Evolutionary conservation across 2,113 vertebrate genomes (phyloP).

Genomic region (Aleadryas rufinucha): DNA sequence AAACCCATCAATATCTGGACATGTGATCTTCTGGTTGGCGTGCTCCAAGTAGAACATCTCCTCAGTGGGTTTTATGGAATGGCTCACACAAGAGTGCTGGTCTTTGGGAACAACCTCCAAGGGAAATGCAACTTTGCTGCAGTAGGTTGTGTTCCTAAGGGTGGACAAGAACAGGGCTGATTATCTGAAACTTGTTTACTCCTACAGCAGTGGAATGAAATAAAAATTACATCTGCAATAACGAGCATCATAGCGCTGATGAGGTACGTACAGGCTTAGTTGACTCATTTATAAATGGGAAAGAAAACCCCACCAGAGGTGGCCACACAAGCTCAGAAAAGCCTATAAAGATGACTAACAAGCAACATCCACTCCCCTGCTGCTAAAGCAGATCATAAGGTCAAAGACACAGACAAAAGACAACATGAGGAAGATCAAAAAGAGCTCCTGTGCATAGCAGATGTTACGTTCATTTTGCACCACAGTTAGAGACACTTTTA

Average conservation of each 20-base stretch:
- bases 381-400: constrained; percentile 11
- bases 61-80: constrained; percentile 32
- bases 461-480: neutral
- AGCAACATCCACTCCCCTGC: neutral
- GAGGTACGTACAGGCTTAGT: neutral
- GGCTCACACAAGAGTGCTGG: constrained; percentile 65
- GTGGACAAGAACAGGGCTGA: neutral
- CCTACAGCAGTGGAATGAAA: neutral
- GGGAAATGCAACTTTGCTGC: constrained; percentile 83
- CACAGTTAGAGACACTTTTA: constrained; percentile 5
- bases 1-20: constrained; percentile 81
- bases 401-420: neutral
- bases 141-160: constrained; percentile 84
- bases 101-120: constrained; percentile 78
- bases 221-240: neutral
- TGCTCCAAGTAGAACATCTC: constrained; percentile 69
- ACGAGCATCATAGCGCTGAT: neutral
- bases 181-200: neutral
- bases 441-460: neutral
- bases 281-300: neutral
- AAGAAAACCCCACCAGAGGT: neutral
- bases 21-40: constrained; percentile 55
- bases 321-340: neutral
- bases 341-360: constrained; percentile 24
- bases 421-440: neutral